Conservation (phyloP, 2,888 invertebrate species). For the Mellilla xanthometata region DNA sequence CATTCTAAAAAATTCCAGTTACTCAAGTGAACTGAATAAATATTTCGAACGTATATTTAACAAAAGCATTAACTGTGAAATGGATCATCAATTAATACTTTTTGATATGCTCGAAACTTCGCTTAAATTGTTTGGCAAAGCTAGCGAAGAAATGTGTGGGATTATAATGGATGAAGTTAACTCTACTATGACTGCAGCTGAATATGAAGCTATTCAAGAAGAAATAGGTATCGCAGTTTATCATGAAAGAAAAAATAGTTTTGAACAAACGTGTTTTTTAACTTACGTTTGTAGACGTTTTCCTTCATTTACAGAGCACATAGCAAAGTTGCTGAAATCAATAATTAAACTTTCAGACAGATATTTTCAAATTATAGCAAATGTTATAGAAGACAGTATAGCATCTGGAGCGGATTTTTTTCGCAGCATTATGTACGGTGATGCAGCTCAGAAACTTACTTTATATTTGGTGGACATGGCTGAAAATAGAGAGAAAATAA, state of each 20-base stretch:
- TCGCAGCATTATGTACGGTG: constrained; percentile 31
- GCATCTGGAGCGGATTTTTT: constrained; percentile 29
- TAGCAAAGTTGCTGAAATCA: constrained; percentile 38
- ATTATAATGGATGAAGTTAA: neutral
- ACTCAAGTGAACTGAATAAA: constrained; percentile 2
- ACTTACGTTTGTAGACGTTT: constrained; percentile 36
- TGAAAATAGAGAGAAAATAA: constrained; percentile 23
- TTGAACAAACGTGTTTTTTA: constrained; percentile 3
- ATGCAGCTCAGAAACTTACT: constrained; percentile 28
- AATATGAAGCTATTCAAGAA: constrained; percentile 2
- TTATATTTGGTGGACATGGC: constrained; percentile 16
- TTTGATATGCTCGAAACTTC: constrained; percentile 21
- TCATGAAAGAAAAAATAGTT: neutral
- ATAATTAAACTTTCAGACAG: constrained; percentile 37
- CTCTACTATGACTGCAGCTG: too few relatives aligned
- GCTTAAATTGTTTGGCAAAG: constrained; percentile 7
- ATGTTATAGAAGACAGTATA: constrained; percentile 20
- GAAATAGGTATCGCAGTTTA: neutral
- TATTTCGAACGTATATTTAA: constrained; percentile 12
- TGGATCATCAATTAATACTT: constrained; percentile 13
- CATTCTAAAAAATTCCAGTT: constrained; percentile 8
- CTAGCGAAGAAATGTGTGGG: constrained; percentile 1
- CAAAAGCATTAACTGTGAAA: neutral
- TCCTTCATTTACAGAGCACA: constrained; percentile 45
- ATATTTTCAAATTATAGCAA: constrained; percentile 30